A percentile compares a stretch with the other conserved stretches of the same genome.
Conservation (phyloP, 2,797 vertebrate species). For the Helarctos malayanus region DNA sequence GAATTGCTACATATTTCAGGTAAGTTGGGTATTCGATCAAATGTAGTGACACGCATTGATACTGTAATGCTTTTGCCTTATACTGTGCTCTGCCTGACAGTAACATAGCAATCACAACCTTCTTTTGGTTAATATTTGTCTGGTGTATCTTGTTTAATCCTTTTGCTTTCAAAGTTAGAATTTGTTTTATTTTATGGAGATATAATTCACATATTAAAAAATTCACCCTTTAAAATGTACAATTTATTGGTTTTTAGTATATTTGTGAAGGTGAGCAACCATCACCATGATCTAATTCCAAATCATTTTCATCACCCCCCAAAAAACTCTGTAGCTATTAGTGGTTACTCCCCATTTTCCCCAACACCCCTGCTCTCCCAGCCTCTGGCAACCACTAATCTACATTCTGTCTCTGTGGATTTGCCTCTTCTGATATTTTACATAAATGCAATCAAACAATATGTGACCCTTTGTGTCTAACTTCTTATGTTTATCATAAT, state of each 20-base stretch:
- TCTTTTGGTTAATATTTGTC: slow-evolving; percentile 21
- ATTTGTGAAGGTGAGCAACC: neutral
- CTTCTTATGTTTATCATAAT: neutral
- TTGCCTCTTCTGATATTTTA: neutral
- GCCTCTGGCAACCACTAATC: neutral
- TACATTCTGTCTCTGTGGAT: neutral
- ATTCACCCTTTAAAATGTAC: neutral
- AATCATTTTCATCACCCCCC: neutral
- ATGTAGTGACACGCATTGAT: neutral
- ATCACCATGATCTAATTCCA: neutral
- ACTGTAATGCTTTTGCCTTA: neutral
- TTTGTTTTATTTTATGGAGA: neutral
- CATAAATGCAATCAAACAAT: neutral
- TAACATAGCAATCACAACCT: neutral
- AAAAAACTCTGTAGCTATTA: neutral
- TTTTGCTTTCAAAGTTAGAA: neutral
- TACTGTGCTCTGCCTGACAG: neutral
- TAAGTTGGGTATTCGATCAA: neutral
- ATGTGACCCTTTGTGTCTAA: neutral
- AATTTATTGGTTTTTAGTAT: neutral
- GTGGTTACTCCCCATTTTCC: neutral
- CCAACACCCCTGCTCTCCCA: too few species aligned
- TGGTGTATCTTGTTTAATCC: neutral
- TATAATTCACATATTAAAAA: slow-evolving; percentile 18
- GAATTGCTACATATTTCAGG: neutral